These are phyloP conservation scores for Sisyra nigra DNA, from an alignment of 2,888 invertebrate genomes.

Conservation along the genomic window DNA sequence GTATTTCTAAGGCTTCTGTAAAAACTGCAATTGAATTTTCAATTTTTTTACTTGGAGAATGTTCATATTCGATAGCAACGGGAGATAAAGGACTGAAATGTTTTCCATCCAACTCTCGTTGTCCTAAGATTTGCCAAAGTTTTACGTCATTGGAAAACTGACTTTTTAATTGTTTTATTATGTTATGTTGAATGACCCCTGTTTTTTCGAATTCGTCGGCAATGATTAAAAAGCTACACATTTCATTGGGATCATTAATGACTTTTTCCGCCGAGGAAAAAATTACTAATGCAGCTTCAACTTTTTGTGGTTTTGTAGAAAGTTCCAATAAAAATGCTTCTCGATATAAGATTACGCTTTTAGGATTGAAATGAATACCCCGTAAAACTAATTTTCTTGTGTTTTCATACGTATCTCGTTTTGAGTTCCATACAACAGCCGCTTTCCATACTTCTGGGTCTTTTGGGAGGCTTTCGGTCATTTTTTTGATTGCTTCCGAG, in stretches of 20 bases:
- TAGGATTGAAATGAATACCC: neutral
- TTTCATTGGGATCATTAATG: neutral
- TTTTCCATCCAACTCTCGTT: slow-evolving; percentile 1
- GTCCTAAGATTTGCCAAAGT: neutral
- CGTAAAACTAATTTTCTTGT: neutral
- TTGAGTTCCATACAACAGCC: neutral
- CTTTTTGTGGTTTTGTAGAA: neutral
- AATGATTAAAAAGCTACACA: neutral
- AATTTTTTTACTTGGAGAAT: neutral
- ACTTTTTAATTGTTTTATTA: neutral
- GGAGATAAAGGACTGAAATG: neutral
- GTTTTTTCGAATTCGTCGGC: neutral
- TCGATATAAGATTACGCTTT: neutral
- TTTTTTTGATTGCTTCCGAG: neutral
- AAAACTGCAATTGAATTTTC: neutral
- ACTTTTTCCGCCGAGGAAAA: neutral
- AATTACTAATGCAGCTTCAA: neutral
- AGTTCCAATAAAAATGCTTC: neutral
- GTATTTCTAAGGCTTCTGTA: neutral
- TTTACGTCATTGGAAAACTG: neutral
- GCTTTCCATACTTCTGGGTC: slow-evolving; percentile 3
- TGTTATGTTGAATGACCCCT: neutral
- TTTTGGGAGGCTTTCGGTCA: slow-evolving; percentile 1
- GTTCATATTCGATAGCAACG: neutral
- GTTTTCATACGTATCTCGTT: neutral